phyloP scores from a whole-genome alignment of 2,888 invertebrate genomes.

The Platycheirus rosarum region DNA sequence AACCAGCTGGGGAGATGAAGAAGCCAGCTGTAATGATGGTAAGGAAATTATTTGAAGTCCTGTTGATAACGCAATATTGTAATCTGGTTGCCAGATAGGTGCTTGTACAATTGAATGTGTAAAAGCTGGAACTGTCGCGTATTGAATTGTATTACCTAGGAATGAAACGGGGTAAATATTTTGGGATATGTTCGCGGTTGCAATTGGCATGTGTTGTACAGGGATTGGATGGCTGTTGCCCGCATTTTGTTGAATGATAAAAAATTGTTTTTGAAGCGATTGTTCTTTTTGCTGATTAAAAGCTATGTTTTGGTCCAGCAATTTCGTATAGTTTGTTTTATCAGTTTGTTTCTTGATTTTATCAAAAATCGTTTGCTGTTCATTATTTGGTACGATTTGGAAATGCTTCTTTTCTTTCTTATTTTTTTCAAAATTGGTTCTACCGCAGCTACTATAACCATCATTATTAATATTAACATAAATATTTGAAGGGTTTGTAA shows the following conservation, averaged over 20 bases:
- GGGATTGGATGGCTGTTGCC: conserved; percentile 85
- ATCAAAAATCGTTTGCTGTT: too few species aligned
- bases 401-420: neutral
- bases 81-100: conserved; percentile 86
- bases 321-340: conserved; percentile 28
- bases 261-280: conserved; percentile 76
- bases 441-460: neutral
- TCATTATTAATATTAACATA: conserved; percentile 20
- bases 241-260: conserved; percentile 82
- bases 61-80: conserved; percentile 84
- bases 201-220: conserved; percentile 86
- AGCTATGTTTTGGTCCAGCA: conserved; percentile 40
- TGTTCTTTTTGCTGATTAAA: conserved; percentile 72
- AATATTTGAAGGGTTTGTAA: conserved; percentile 6
- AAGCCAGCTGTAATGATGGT: conserved; percentile 83
- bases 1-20: conserved; percentile 84
- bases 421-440: too few species aligned
- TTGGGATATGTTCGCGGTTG: conserved; percentile 75
- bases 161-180: conserved; percentile 83
- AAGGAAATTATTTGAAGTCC: conserved; percentile 85
- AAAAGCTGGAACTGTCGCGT: conserved; percentile 86
- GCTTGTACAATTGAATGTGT: conserved; percentile 85
- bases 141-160: conserved; percentile 86
- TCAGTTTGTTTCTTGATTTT: too few species aligned
- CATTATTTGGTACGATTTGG: too few species aligned